Evolutionary conservation across 1,140 invertebrate genomes (phyloP).

Genomic region (Meloidogyne exigua): DNA sequence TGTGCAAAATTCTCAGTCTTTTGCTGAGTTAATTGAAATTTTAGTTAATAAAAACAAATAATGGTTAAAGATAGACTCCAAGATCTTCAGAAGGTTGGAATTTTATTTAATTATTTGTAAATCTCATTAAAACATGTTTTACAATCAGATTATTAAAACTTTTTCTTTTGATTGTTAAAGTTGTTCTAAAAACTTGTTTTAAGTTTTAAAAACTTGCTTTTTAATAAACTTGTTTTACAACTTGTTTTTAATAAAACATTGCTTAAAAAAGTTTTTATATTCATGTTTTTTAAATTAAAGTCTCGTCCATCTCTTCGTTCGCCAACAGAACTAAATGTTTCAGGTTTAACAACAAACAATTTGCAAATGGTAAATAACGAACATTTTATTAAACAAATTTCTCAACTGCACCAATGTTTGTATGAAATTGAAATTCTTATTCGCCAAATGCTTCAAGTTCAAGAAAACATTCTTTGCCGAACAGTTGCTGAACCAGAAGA

Average conservation of each 20-base stretch:
- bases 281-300: neutral
- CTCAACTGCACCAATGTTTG: slow-evolving; percentile 10
- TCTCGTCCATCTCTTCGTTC: neutral
- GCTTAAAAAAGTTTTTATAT: too few relatives aligned
- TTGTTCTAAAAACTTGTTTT: neutral
- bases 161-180: neutral
- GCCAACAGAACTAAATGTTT: neutral
- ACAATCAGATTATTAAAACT: neutral
- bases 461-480: slow-evolving; percentile 18
- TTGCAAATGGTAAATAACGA: neutral
- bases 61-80: slow-evolving; percentile 23
- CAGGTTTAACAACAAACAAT: neutral
- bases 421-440: slow-evolving; percentile 20
- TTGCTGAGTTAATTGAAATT: neutral
- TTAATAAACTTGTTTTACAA: neutral
- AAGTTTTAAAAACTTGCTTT: neutral
- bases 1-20: neutral
- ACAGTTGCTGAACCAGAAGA: slow-evolving; percentile 10
- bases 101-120: neutral
- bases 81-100: slow-evolving; percentile 10
- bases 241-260: neutral
- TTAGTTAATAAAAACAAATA: neutral
- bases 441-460: slow-evolving; percentile 11
- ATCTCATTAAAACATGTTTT: neutral
- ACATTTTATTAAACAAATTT: slow-evolving; percentile 9